Percentiles rank a stretch among this genome's conserved stretches.
phyloP scores from a whole-genome alignment of 2,797 vertebrate genomes.

The Silurus lanzhouensis region DNA sequence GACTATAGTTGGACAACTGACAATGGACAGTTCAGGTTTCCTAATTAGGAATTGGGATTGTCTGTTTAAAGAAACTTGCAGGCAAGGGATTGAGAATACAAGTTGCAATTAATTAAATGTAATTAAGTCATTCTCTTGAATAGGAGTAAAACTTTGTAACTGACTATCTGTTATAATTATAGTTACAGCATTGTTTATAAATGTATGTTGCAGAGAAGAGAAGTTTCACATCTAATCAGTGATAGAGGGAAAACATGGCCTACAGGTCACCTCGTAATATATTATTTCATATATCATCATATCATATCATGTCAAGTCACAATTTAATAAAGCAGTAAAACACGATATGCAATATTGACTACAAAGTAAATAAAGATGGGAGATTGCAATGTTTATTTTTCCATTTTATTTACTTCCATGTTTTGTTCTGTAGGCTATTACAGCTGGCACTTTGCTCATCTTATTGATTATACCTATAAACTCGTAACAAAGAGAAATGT shows the following conservation, averaged over 20 bases:
- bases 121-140: no score
- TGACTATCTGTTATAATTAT: no score
- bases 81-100: no score
- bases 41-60: no score
- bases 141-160: no score
- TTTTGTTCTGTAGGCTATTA: not conserved
- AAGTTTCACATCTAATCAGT: not conserved
- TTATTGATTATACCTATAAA: not conserved
- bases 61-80: no score
- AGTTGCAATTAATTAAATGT: no score
- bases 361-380: not conserved
- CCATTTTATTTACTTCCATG: not conserved
- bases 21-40: no score
- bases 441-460: not conserved
- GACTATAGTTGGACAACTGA: no score
- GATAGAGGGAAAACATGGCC: not conserved
- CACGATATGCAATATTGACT: no score
- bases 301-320: not conserved
- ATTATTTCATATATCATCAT: not conserved
- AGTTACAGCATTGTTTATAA: no score
- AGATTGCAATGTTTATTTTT: not conserved
- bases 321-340: not conserved
- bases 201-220: no score
- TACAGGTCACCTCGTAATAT: not conserved
- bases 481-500: not conserved